Base-by-base conservation (phyloP, 2,888 invertebrate species). In the Tillus elongatus region DNA sequence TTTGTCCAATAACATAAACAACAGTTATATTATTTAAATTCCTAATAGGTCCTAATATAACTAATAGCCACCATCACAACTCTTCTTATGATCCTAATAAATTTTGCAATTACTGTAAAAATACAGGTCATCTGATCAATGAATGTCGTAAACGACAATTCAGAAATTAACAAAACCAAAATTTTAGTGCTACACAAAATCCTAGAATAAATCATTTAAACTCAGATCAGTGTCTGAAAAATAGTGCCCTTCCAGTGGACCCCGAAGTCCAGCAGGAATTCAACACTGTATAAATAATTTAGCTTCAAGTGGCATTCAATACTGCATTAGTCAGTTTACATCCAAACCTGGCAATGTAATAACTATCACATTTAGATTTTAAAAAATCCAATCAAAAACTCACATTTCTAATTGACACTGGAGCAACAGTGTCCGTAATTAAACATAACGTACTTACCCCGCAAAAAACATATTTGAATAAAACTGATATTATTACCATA, bases 51-150 rank as follows among this genome's bases (percentile, higher is more conserved):
- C 8, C 4, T 26, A 35, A 14, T 26, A 11, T 14, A 27, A 11
- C 12, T 27, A 35, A 15, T 10, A 16, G 27, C 19, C 15, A 36
- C 14, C 15, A 13, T 3, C 24, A 36, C 10, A 13, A 11, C 13
- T 13, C 8, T 11, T 9, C 8, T 19, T 33, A 15, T 10, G 15
- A 15, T 15, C 2, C 34, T 10, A 13, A 11, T 2, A 42, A 42
- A 37, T 40, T 33, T 13, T 39, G 42, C 13, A 42, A 39, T 15
- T 42, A 39, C 13, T 42, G 42, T 14, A 40, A 40, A 28, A 42
- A 34, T 13, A 16, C 30, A 9, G 39, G 42, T 1, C 39, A 40
- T 30, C 4, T 8, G 8, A 34, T 40, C 19, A n/a, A 10, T 9
- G 35, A 39, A 12, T 39, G 42, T 29, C 9, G 26, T 12, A 30